Base-by-base conservation (phyloP, 2,113 vertebrate species). In the Condylura cristata region DNA sequence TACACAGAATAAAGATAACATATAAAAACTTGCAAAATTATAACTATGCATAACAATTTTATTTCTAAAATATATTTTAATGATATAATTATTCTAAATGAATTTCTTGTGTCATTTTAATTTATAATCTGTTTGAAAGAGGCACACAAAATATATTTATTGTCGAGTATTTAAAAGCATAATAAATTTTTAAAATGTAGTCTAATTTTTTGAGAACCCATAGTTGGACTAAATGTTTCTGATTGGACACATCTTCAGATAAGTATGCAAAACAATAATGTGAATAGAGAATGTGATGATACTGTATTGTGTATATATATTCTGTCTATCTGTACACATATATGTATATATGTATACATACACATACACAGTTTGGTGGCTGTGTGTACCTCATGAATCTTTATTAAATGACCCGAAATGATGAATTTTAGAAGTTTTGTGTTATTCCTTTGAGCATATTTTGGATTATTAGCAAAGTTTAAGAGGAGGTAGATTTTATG, bases 401-500 rank as follows among this genome's bases (percentile, higher is more conserved):
- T 44, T 90, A 75, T 66, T 83, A 96, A 97, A 76, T 8, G 8
- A 89, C 8, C 12, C 26, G 2, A 34, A 75, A 56, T 60, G 0
- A 18, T 71, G 46, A 72, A 82, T 83, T 24, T 30, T 9, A 0
- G 0, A 3, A 8, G 26, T 48, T 80, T 91, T 91, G 37, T 81
- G 46, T n/a, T 48, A 58, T 82, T 66, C n/a, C 91, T 92, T 92
- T 84, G 44, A 90, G 56, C 16, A 53, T 61, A 96, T 94, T n/a
- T 91, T 95, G 95, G 90, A 96, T 97, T 97, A 96, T 95, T 95
- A 83, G 41, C 39, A 86, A 86, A 82, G 60, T 95, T 96, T 94
- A 96, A 94, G 60, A 92, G 46, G 72, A 79, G n/a, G 71, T 48
- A 68, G 68, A 91, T 75, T 92, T 96, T 95, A 83, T 94, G 90